phyloP scores from a whole-genome alignment of 2,888 invertebrate genomes.

The Orthosia gothica region DNA sequence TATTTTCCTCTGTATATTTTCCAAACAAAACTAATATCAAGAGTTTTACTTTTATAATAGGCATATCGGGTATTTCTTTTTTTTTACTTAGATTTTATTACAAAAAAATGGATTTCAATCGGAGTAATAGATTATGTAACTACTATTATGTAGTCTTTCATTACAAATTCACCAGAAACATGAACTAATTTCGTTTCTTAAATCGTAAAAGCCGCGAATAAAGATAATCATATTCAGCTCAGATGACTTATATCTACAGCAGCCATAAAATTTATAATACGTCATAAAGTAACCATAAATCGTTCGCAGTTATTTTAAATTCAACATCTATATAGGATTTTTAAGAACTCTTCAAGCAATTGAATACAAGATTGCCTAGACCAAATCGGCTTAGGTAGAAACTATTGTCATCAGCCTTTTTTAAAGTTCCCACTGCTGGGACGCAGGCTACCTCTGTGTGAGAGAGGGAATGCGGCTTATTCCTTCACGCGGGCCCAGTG shows the following conservation, averaged over 20 bases:
- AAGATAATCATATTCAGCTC: constrained; percentile 29
- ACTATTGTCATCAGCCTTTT: neutral
- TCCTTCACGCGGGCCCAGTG: too few species aligned
- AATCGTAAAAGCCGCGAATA: neutral
- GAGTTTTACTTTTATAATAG: neutral
- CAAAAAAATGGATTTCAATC: too few species aligned
- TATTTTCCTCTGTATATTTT: constrained; percentile 5
- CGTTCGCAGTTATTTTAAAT: neutral
- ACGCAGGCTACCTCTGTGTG: too few species aligned
- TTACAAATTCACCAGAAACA: neutral
- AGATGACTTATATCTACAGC: constrained; percentile 11
- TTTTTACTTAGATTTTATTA: too few species aligned
- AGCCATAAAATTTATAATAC: constrained; percentile 35
- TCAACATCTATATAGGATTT: neutral
- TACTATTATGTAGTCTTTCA: neutral
- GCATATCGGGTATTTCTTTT: neutral
- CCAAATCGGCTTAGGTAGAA: neutral
- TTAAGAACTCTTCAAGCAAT: neutral
- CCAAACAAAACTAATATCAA: neutral
- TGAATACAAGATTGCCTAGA: neutral
- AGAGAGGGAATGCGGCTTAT: too few species aligned
- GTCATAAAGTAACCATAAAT: constrained; percentile 32
- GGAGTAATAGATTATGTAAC: neutral
- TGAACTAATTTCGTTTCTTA: neutral
- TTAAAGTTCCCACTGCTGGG: too few species aligned